phyloP scores from a whole-genome alignment of 2,888 invertebrate species.

The Tineola bisselliella region DNA sequence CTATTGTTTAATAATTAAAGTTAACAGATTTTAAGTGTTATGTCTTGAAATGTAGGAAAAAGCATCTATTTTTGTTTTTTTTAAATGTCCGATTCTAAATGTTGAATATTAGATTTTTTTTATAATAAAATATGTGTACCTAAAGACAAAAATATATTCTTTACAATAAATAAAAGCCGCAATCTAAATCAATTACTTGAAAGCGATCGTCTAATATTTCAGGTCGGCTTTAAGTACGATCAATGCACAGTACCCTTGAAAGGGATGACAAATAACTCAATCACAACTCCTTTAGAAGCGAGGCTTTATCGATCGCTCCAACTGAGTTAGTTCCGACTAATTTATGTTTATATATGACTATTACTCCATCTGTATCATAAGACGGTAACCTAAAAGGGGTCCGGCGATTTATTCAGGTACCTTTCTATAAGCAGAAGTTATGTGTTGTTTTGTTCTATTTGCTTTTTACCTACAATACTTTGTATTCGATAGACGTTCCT shows the following conservation, averaged over 20 bases:
- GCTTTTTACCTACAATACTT: neutral
- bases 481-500: neutral
- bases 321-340: conserved; percentile 25
- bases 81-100: no score
- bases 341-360: conserved; percentile 36
- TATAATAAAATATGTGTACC: no score
- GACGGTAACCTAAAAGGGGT: conserved; percentile 7
- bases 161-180: neutral
- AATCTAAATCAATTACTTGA: neutral
- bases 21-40: no score
- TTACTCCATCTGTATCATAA: conserved; percentile 14
- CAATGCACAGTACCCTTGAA: conserved; percentile 21
- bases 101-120: no score
- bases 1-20: no score
- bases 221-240: neutral
- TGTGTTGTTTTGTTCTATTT: neutral
- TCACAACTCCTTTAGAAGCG: conserved; percentile 28
- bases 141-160: neutral
- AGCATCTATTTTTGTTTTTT: no score
- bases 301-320: conserved; percentile 17
- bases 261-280: conserved; percentile 48
- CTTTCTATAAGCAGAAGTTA: conserved; percentile 3
- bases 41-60: no score
- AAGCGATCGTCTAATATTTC: neutral
- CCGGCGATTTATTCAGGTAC: conserved; percentile 4